Percentiles rank a stretch among this genome's conserved stretches.
These are phyloP conservation scores for Himalopsyche anomala DNA, from an alignment of 2,888 invertebrate genomes.

Conservation along the genomic window DNA sequence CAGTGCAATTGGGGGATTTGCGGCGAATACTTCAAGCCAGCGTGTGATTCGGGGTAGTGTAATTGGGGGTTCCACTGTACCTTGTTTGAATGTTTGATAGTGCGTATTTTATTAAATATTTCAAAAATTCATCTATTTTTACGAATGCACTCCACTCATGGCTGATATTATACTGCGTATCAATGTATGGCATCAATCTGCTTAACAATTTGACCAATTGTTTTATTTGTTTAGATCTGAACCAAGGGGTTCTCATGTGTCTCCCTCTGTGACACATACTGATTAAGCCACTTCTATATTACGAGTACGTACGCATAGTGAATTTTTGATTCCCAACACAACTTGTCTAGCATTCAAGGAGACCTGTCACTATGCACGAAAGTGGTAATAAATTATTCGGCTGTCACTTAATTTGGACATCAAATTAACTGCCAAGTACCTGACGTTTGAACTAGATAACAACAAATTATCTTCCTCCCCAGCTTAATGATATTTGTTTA, in stretches of 20 bases:
- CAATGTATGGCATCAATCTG: constrained; percentile 41
- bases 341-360: constrained; percentile 15
- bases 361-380: neutral
- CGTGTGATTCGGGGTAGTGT: no score
- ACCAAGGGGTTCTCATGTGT: constrained; percentile 37
- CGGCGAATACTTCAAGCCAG: no score
- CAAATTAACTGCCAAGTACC: neutral
- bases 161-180: constrained; percentile 25
- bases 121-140: neutral
- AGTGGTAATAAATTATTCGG: neutral
- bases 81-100: no score
- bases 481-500: no score
- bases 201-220: constrained; percentile 52
- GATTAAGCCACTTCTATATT: neutral
- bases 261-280: constrained; percentile 43
- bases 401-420: neutral
- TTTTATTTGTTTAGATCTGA: constrained; percentile 53
- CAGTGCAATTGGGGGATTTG: no score
- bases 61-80: no score
- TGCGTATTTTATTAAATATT: no score
- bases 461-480: no score
- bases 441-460: no score
- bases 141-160: constrained; percentile 26
- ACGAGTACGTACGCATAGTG: neutral
- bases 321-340: neutral